phyloP scores from a whole-genome alignment of 2,888 invertebrate genomes.

The Bedellia somnulentella region DNA sequence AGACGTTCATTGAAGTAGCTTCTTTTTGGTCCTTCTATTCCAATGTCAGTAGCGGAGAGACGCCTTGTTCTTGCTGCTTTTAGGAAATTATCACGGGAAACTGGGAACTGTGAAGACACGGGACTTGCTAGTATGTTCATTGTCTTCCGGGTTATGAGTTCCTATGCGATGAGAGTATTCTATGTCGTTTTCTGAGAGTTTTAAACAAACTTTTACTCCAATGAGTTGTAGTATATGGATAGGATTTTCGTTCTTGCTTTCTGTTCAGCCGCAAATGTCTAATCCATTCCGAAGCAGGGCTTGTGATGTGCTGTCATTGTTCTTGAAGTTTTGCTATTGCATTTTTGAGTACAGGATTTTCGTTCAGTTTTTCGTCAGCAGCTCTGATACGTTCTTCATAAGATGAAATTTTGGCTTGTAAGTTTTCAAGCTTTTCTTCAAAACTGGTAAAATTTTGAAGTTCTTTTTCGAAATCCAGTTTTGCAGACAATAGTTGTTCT shows the following conservation, averaged over 20 bases:
- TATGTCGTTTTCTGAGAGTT: too few relatives aligned
- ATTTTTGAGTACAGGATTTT: neutral
- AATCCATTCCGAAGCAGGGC: neutral
- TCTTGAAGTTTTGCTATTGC: neutral
- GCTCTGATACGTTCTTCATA: neutral
- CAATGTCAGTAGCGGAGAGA: neutral
- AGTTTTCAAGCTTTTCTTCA: neutral
- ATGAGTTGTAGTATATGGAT: too few relatives aligned
- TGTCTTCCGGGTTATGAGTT: too few relatives aligned
- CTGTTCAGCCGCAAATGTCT: too few relatives aligned
- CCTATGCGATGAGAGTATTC: too few relatives aligned
- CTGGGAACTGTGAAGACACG: too few relatives aligned
- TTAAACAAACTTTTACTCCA: too few relatives aligned
- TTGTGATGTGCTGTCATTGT: neutral
- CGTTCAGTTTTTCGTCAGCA: neutral
- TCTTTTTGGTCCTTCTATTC: neutral
- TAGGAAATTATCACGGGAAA: neutral
- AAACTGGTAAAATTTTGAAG: neutral
- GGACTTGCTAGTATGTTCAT: too few relatives aligned
- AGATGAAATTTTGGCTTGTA: neutral
- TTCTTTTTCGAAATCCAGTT: neutral
- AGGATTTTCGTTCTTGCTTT: too few relatives aligned
- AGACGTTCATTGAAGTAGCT: too few relatives aligned
- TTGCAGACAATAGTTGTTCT: neutral
- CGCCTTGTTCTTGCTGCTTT: neutral